phyloP scores from a whole-genome alignment of 2,113 vertebrate species.

The Burhinus bistriatus region DNA sequence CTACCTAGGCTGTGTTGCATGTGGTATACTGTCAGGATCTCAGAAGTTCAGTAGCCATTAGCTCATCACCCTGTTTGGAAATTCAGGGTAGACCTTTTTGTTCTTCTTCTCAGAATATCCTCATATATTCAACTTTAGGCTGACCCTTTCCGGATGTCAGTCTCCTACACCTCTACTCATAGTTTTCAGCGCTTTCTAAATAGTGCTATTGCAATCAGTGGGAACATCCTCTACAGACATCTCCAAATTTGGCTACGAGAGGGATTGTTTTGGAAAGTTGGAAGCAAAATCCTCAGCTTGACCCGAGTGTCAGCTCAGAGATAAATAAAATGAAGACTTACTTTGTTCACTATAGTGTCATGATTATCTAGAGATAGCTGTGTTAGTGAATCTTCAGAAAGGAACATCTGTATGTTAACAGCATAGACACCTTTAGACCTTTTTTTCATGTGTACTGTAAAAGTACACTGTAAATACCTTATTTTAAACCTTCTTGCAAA shows the following conservation, averaged over 20 bases:
- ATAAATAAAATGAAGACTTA: neutral
- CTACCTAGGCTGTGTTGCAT: neutral
- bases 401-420: neutral
- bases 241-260: neutral
- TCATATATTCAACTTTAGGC: neutral
- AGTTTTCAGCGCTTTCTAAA: neutral
- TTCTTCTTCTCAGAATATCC: neutral
- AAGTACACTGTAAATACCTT: neutral
- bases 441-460: neutral
- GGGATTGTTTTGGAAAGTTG: constrained; percentile 31
- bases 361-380: neutral
- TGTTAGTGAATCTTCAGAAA: neutral
- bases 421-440: neutral
- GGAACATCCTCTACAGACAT: neutral
- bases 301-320: neutral
- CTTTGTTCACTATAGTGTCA: neutral
- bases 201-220: neutral
- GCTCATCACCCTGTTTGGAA: neutral
- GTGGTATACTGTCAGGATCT: neutral
- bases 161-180: neutral
- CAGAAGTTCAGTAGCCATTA: neutral
- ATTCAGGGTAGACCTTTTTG: neutral
- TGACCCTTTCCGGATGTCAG: neutral
- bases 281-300: constrained; percentile 17
- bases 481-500: neutral